These are phyloP conservation scores for Cladopsammia gracilis DNA, from an alignment of 64 coral and sea anemone genomes.

Conservation along the genomic window DNA sequence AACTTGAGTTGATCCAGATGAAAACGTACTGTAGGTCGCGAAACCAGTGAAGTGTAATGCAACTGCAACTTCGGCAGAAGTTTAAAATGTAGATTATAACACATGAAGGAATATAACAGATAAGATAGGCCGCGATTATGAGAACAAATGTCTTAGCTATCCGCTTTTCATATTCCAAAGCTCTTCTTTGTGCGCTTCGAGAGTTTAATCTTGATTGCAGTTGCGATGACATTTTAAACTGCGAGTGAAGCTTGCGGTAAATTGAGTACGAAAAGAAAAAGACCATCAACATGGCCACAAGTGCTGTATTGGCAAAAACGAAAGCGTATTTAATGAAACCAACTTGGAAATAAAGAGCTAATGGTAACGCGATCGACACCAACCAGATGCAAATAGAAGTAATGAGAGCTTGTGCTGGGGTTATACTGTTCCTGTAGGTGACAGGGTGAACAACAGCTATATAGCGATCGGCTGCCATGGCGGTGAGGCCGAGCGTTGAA, in stretches of 20 bases:
- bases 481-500: conserved; percentile 75
- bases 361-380: conserved; percentile 56
- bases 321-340: conserved; percentile 89
- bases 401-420: conserved; percentile 4
- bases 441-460: conserved; percentile 77
- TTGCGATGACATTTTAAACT: not conserved
- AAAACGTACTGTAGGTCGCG: conserved; percentile 90
- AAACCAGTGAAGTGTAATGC: conserved; percentile 84
- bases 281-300: conserved; percentile 51
- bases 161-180: conserved; percentile 50
- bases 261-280: conserved; percentile 77
- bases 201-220: not conserved
- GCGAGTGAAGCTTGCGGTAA: conserved; percentile 51
- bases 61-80: conserved; percentile 85
- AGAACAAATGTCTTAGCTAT: conserved; percentile 77
- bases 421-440: conserved; percentile 47
- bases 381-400: conserved; percentile 65
- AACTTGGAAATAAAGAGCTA: conserved; percentile 69
- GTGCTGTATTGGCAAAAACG: conserved; percentile 85
- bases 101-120: conserved; percentile 78
- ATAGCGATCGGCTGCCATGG: conserved; percentile 82
- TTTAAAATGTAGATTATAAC: conserved; percentile 92
- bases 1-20: conserved; percentile 67
- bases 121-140: conserved; percentile 55
- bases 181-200: not conserved